Conservation (phyloP, 2,113 vertebrate species). For the Motacilla alba region DNA sequence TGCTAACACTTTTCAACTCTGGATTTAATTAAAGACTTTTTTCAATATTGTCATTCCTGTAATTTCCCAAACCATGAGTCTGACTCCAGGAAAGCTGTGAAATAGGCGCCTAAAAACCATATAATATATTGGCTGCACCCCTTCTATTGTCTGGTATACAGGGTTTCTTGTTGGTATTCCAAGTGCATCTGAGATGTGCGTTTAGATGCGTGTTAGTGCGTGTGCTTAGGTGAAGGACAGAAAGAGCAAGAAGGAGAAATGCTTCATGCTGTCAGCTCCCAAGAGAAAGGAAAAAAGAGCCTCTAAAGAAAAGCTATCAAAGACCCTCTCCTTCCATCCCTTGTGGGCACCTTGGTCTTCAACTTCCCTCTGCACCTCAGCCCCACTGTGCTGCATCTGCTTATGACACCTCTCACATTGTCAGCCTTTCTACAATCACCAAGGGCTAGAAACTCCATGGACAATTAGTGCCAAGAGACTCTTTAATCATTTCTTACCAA, state of each 20-base stretch:
- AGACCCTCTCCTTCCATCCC: not conserved
- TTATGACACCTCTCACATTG: not conserved
- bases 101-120: not conserved
- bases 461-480: not conserved
- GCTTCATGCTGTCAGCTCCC: not conserved
- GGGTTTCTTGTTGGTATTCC: not conserved
- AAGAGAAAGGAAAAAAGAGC: not conserved
- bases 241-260: not conserved
- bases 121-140: not conserved
- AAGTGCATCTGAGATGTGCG: not conserved
- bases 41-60: not conserved
- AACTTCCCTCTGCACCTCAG: not conserved
- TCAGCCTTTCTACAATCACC: not conserved
- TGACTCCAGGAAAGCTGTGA: constrained; percentile 10
- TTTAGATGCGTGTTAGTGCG: not conserved
- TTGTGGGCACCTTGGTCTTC: rapidly evolving
- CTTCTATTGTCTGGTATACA: not conserved
- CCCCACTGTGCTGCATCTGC: rapidly evolving
- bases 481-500: not conserved
- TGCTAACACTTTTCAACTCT: not conserved
- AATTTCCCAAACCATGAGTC: not conserved
- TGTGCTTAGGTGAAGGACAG: not conserved
- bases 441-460: not conserved
- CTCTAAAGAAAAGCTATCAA: not conserved
- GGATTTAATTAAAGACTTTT: constrained; percentile 25